Evolutionary conservation across 1,140 invertebrate genomes (phyloP).

Genomic region (Leucophenga varia): DNA sequence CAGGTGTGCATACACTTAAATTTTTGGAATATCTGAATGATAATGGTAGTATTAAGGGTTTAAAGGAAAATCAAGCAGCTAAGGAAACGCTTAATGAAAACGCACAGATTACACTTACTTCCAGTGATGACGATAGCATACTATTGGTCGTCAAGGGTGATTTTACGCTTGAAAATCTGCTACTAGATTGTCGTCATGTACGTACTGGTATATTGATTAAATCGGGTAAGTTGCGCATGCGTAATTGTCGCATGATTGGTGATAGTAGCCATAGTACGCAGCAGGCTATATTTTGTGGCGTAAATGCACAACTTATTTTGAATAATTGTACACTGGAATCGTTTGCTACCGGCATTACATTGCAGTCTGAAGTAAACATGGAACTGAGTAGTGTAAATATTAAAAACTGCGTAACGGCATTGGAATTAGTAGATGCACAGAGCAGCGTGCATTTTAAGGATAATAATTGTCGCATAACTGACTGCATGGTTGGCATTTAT

Average conservation of each 20-base stretch:
- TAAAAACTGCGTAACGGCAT: constrained; percentile 28
- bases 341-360: constrained; percentile 49
- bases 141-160: constrained; percentile 53
- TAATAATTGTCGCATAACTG: constrained; percentile 26
- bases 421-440: constrained; percentile 29
- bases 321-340: constrained; percentile 48
- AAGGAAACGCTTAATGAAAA: neutral
- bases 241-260: constrained; percentile 54
- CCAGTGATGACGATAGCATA: constrained; percentile 54
- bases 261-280: constrained; percentile 48
- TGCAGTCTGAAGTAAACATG: constrained; percentile 21
- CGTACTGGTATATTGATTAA: constrained; percentile 56
- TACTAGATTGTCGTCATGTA: constrained; percentile 51
- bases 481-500: constrained; percentile 30
- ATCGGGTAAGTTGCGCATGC: constrained; percentile 43
- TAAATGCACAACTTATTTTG: constrained; percentile 38
- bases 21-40: constrained; percentile 45
- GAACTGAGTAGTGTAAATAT: constrained; percentile 23
- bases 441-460: constrained; percentile 21
- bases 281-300: constrained; percentile 57
- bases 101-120: constrained; percentile 41
- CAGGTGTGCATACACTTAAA: constrained; percentile 40
- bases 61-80: constrained; percentile 10
- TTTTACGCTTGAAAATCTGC: constrained; percentile 54
- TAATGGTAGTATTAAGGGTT: constrained; percentile 30